A percentile compares a stretch with the other conserved stretches of the same genome.
These are phyloP conservation scores for Microdon myrmicae DNA, from an alignment of 2,888 invertebrate genomes.

Conservation along the genomic window DNA sequence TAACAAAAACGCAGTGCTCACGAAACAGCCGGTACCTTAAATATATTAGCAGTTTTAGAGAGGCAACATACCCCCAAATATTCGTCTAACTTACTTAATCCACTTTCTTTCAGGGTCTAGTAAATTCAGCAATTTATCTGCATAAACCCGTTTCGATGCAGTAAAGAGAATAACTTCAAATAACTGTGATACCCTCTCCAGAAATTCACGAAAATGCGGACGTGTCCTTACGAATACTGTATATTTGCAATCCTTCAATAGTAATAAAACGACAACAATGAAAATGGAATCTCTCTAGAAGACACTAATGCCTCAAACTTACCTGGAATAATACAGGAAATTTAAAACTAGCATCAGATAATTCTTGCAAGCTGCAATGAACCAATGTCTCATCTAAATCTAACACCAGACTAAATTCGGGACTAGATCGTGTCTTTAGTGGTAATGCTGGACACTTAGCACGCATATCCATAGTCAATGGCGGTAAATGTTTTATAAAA, in stretches of 20 bases:
- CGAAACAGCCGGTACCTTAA: constrained; percentile 82
- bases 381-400: constrained; percentile 92
- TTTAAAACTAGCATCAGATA: constrained; percentile 91
- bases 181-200: constrained; percentile 84
- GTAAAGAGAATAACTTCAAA: constrained; percentile 97
- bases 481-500: constrained; percentile 91
- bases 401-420: constrained; percentile 86
- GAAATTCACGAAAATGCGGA: constrained; percentile 91
- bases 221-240: constrained; percentile 87
- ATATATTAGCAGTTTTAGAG: not conserved
- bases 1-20: constrained; percentile 94
- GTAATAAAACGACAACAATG: not conserved
- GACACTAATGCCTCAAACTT: not conserved
- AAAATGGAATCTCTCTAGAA: not conserved
- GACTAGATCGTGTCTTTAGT: constrained; percentile 89
- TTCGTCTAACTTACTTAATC: constrained; percentile 69
- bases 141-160: constrained; percentile 94
- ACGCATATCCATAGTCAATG: constrained; percentile 80
- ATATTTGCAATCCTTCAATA: constrained; percentile 87
- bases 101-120: constrained; percentile 88
- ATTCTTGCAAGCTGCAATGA: constrained; percentile 91
- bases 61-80: not conserved
- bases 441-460: constrained; percentile 79
- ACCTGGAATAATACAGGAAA: constrained; percentile 91
- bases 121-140: constrained; percentile 90